Evolutionary conservation across 2,888 invertebrate genomes (phyloP).

Genomic region (Phalera bucephala): DNA sequence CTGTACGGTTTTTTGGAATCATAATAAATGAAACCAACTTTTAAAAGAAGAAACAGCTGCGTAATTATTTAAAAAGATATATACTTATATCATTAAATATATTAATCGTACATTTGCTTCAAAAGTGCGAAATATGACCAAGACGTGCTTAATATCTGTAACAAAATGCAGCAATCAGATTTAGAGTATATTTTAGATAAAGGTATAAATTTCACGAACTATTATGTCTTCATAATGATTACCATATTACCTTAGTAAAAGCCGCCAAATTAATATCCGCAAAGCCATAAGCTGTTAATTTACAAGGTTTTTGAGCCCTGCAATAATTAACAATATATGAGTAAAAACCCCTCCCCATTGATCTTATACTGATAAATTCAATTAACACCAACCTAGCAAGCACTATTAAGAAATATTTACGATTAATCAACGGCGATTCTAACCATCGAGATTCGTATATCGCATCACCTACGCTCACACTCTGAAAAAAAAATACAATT

Average conservation of each 20-base stretch:
- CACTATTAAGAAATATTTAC: slow-evolving; percentile 48
- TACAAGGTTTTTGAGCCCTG: slow-evolving; percentile 54
- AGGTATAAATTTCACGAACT: too few species aligned
- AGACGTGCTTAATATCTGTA: slow-evolving; percentile 57
- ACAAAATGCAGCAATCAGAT: too few species aligned
- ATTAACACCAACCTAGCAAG: slow-evolving; percentile 40
- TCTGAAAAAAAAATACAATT: slow-evolving; percentile 45
- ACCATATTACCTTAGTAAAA: slow-evolving; percentile 44
- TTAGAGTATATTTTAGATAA: too few species aligned
- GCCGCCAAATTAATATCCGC: slow-evolving; percentile 45
- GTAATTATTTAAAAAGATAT: too few species aligned
- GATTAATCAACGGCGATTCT: slow-evolving; percentile 20
- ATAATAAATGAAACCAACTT: too few species aligned
- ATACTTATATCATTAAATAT: too few species aligned
- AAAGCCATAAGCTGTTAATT: slow-evolving; percentile 50
- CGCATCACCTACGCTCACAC: slow-evolving; percentile 43
- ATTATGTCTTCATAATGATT: too few species aligned
- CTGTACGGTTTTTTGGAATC: too few species aligned
- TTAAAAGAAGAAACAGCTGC: too few species aligned
- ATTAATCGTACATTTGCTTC: slow-evolving; percentile 36
- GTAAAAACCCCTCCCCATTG: too few species aligned
- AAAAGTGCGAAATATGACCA: slow-evolving; percentile 62
- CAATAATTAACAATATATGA: slow-evolving; percentile 11
- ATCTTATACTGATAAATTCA: too few species aligned
- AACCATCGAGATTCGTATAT: slow-evolving; percentile 49